A percentile compares a stretch with the other conserved stretches of the same genome.
Conservation (phyloP, 1,140 invertebrate species). For the Microplitis mediator region DNA sequence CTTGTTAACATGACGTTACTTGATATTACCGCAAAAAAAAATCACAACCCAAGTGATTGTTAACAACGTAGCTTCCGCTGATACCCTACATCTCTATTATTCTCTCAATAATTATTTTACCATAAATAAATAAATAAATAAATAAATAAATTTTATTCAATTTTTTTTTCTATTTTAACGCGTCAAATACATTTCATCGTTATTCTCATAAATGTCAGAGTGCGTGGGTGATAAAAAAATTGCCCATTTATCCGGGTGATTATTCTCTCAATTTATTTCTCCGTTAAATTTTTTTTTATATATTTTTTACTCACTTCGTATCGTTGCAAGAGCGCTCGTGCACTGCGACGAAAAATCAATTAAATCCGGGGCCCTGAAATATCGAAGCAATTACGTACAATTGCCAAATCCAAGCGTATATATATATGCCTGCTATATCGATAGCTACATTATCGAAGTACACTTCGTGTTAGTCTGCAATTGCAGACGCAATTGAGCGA, state of each 20-base stretch:
- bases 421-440: conserved; percentile 35
- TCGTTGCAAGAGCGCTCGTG: conserved; percentile 25
- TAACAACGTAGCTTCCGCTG: too few species aligned
- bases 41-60: not conserved
- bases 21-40: not conserved
- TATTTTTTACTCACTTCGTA: not conserved
- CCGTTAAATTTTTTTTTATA: not conserved
- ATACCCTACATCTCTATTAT: not conserved
- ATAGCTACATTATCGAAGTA: not conserved
- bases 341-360: conserved; percentile 47
- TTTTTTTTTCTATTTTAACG: not conserved
- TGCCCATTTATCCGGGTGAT: conserved; percentile 38
- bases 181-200: conserved; percentile 38
- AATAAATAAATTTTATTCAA: not conserved
- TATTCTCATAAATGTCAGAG: conserved; percentile 44
- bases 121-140: not conserved
- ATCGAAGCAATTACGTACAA: conserved; percentile 47
- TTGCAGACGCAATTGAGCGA: too few species aligned
- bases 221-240: conserved; percentile 44
- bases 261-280: conserved; percentile 3
- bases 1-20: conserved; percentile 11
- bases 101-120: not conserved
- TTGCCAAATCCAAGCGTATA: conserved; percentile 45
- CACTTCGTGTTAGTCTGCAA: too few species aligned
- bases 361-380: conserved; percentile 49